Evolutionary conservation across 2,797 vertebrate species (phyloP), one percentile per base, ranked within the genome.

Genomic region (Moxostoma hubbsi): DNA sequence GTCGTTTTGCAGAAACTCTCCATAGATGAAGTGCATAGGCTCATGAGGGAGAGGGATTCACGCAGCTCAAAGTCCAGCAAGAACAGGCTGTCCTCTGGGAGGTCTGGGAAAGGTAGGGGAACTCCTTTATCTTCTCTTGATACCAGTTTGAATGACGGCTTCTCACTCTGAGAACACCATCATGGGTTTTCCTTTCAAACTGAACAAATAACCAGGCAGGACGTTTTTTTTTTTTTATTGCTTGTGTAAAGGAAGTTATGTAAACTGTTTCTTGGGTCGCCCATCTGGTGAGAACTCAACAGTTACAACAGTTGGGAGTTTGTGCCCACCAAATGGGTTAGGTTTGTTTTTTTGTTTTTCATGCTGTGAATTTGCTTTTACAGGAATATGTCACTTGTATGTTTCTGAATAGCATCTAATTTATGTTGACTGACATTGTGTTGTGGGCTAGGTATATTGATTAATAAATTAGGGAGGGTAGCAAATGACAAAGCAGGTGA

Each of bases 1-100:
- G 97, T 99, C 81, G 96, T 99, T 80, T 93, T 99, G 77, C 97
- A 98, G 86, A 99, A 99, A 77, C 94, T 99, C 58, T 98, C 97
- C 0, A 88, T 97, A 81, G 97, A 98, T 89, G 96, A 99, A 89
- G 96, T 98, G 84, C 97, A 98, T 92, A 96, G 96, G 93, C 94
- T 98, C 89, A 97, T 98, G 88, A 95, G 96, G 67, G 96, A 98
- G 80, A 96, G 94, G 89, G 94, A 95, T 83, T 78, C 82, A 10
- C 75, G 92, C 92, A 68, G 91, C 82, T 93, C 93, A 92, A 98
- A 95, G 90, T 92, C 96, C 82, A 93, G 94, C 89, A 98, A 96
- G 93, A 98, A 95, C 93, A 94, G 96, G 84, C 84, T 89, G 63
- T 95, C 95, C 73, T 89, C 92, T 16, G 95, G 95, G 83, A 98